Evolutionary conservation across 2,113 vertebrate species (phyloP), one percentile per base, ranked within the genome.

Genomic region (Rhynchomys soricoides): DNA sequence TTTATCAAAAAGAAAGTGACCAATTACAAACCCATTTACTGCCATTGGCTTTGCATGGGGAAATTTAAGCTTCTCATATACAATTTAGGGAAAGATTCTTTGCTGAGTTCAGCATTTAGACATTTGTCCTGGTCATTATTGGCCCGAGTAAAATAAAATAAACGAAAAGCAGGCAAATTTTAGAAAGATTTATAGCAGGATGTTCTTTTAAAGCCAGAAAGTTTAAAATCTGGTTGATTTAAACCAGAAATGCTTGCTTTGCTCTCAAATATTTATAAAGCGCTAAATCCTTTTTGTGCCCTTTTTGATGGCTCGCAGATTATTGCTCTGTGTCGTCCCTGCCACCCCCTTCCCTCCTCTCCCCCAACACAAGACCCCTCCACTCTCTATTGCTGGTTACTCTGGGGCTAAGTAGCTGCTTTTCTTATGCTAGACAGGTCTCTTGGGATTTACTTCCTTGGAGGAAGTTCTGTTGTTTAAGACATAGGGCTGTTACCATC

Each of bases 51-150:
- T 96, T 88, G 17, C 91, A 48, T n/a, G 79, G 70, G 94, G 43
- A 87, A 97, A 62, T 55, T 45, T 88, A 97, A 96, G 89, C 74
- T 13, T 34, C 89, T 93, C 96, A 93, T 91, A 55, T 91, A 86
- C 91, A 97, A 62, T 89, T 97, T 94, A 97, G 93, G 96, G 95
- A 73, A 97, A 94, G 94, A 93, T 88, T 88, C 96, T 93, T 86
- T 97, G 95, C 85, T 98, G 95, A 97, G 97, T 95, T 98, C 89
- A 96, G 90, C 95, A 59, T 97, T 92, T 97, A 97, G 95, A 93
- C 97, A 97, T 31, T 98, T 98, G 86, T 95, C 79, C 57, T 96
- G 97, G 96, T 90, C 97, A 96, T 96, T 97, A 73, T 96, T 98
- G 96, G 66, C 43, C 70, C 55, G 34, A 82, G 40, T 94, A 94